phyloP scores from a whole-genome alignment of 2,888 invertebrate species.

The Drosophila macrospina region DNA sequence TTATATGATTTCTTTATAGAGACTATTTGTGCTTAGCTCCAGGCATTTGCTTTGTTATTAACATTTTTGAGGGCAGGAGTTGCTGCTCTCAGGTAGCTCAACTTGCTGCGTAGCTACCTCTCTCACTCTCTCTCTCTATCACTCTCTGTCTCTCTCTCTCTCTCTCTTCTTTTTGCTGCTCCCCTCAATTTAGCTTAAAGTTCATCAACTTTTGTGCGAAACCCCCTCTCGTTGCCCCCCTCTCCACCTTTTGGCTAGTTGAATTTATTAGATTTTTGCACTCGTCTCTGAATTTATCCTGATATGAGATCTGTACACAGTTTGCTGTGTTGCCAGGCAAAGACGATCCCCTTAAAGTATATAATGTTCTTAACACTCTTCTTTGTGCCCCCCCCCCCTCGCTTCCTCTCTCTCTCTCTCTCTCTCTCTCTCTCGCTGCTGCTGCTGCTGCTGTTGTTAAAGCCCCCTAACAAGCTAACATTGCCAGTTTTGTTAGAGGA shows the following conservation, averaged over 20 bases:
- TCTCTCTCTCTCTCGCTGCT: too few relatives aligned
- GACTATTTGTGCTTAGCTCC: slow-evolving; percentile 30
- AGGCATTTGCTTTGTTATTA: slow-evolving; percentile 48
- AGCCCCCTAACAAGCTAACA: slow-evolving; percentile 21
- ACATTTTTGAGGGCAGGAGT: slow-evolving; percentile 30
- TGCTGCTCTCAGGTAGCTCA: slow-evolving; percentile 46
- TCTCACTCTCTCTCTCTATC: background rate
- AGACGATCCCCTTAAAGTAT: slow-evolving; percentile 19
- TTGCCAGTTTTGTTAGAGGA: slow-evolving; percentile 56
- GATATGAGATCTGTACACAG: slow-evolving; percentile 61
- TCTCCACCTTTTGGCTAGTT: slow-evolving; percentile 10
- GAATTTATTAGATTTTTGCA: slow-evolving; percentile 70
- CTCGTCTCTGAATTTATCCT: slow-evolving; percentile 50
- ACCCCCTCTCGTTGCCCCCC: slow-evolving; percentile 24
- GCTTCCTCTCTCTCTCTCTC: too few relatives aligned
- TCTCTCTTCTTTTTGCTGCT: background rate
- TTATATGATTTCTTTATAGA: slow-evolving; percentile 42
- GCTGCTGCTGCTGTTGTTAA: slow-evolving; percentile 6
- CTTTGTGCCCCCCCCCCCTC: too few relatives aligned
- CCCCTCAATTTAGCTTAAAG: slow-evolving; percentile 45
- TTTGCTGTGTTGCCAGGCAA: slow-evolving; percentile 9
- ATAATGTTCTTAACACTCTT: background rate
- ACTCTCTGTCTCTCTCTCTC: background rate
- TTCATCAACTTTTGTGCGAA: slow-evolving; percentile 73
- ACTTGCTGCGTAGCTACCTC: slow-evolving; percentile 38